A percentile compares a stretch with the other conserved stretches of the same genome.
Conservation (phyloP, 2,888 invertebrate genomes). For the Gnatocerus cornutus region DNA sequence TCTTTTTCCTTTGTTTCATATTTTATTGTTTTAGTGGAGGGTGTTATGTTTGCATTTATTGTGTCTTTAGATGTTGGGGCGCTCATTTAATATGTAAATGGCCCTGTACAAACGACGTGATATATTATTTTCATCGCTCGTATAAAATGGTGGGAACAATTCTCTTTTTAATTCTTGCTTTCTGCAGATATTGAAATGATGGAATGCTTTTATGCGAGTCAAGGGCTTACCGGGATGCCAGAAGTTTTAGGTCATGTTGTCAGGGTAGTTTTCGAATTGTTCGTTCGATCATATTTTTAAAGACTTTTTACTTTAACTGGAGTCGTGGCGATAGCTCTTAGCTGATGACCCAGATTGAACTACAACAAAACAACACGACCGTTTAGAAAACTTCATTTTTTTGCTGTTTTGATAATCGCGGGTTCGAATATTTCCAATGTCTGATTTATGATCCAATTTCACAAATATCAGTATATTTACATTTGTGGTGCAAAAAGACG, state of each 20-base stretch:
- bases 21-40: slow-evolving; percentile 33
- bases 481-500: not conserved
- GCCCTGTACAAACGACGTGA: slow-evolving; percentile 27
- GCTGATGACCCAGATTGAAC: not conserved
- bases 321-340: not conserved
- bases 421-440: too few relatives aligned
- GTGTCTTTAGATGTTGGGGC: slow-evolving; percentile 29
- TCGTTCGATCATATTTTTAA: slow-evolving; percentile 5
- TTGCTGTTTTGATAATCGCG: too few relatives aligned
- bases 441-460: too few relatives aligned
- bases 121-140: slow-evolving; percentile 33
- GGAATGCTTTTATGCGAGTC: slow-evolving; percentile 1
- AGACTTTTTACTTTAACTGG: not conserved
- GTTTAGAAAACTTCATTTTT: too few relatives aligned
- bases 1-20: slow-evolving; percentile 31
- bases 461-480: too few relatives aligned
- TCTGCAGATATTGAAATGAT: slow-evolving; percentile 24
- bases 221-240: not conserved
- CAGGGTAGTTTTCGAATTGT: not conserved
- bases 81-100: slow-evolving; percentile 42
- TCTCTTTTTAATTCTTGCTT: slow-evolving; percentile 23
- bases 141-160: slow-evolving; percentile 16
- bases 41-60: too few relatives aligned
- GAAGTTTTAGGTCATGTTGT: slow-evolving; percentile 1
- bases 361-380: too few relatives aligned